phyloP scores from a whole-genome alignment of 2,797 vertebrate genomes.

The Ctenopoma kingsleyae region DNA sequence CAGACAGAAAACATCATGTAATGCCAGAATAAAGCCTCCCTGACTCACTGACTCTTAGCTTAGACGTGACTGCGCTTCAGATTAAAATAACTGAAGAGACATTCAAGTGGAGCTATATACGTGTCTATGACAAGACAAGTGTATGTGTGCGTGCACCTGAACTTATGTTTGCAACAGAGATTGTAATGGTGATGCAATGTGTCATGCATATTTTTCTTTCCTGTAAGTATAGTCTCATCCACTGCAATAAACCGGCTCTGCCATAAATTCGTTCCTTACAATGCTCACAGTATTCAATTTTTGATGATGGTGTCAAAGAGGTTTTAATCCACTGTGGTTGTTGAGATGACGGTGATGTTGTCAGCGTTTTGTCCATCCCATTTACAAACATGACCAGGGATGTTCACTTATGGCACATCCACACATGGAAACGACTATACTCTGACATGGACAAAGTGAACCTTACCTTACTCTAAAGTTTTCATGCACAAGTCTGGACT shows the following conservation, averaged over 20 bases:
- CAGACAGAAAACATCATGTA: conserved; percentile 24
- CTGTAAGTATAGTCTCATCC: conserved; percentile 1
- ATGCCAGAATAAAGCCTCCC: conserved; percentile 11
- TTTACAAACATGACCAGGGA: background rate
- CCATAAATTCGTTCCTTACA: background rate
- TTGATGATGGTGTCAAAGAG: background rate
- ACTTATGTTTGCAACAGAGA: background rate
- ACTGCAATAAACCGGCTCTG: background rate
- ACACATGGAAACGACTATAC: background rate
- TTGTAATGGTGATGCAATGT: conserved; percentile 8
- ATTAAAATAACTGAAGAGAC: conserved; percentile 43
- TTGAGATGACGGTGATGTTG: background rate
- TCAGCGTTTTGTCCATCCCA: no score
- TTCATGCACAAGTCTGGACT: background rate
- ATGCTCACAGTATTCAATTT: background rate
- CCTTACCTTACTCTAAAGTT: background rate
- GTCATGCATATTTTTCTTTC: conserved; percentile 1
- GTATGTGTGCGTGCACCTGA: conserved; percentile 2
- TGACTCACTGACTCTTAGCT: conserved; percentile 27
- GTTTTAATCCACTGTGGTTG: background rate
- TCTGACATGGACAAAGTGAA: background rate
- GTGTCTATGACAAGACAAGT: background rate
- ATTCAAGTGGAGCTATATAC: conserved; percentile 18
- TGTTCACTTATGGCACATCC: no score
- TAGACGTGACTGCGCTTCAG: conserved; percentile 10